Base-by-base conservation (phyloP, 2,888 invertebrate genomes). In the Schizotus pectinicornis region DNA sequence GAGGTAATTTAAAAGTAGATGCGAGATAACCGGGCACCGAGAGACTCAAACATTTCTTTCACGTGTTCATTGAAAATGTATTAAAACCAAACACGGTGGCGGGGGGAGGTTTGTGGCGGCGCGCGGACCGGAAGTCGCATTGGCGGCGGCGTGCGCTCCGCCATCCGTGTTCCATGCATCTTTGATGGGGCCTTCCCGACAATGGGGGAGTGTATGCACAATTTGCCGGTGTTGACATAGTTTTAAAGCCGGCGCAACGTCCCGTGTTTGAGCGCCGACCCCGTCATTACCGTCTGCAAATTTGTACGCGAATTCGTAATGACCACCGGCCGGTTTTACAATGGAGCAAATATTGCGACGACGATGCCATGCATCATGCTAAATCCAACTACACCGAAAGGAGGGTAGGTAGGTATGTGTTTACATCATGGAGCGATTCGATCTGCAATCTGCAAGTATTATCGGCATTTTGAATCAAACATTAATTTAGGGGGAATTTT, bases 201-300 rank as follows among this genome's bases (percentile, higher is more conserved):
- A 79, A 78, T 78, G 77, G 76, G 42, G 31, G 51, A 36, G 71
- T 73, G 74, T 77, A 78, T 78, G 79, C 78, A 79, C 79, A 79
- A 79, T 79, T 79, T 79, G 76, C 78, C 75, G 22, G 70, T 79
- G 79, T 79, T 79, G 79, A 79, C 78, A 79, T 76, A 79, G 78
- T 79, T 79, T 79, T 77, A 77, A 77, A 75, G 22, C 72, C 67
- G 67, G 68, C 61, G 53, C 61, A 65, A 64, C 63, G 63, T 55
- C 54, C 63, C 62, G 62, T 68, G 68, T 70, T 69, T 70, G 68
- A 67, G 65, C 63, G 64, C 67, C 66, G 63, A 69, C 68, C 68
- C 67, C 67, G 66, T 70, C 67, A 70, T 69, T 71, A 69, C 63
- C 67, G 67, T 70, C 67, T 69, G 70, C 63, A 69, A 70, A 69